Evolutionary conservation across 2,113 vertebrate species (phyloP), one percentile per base, ranked within the genome.

Genomic region (Triplophysa rosa): DNA sequence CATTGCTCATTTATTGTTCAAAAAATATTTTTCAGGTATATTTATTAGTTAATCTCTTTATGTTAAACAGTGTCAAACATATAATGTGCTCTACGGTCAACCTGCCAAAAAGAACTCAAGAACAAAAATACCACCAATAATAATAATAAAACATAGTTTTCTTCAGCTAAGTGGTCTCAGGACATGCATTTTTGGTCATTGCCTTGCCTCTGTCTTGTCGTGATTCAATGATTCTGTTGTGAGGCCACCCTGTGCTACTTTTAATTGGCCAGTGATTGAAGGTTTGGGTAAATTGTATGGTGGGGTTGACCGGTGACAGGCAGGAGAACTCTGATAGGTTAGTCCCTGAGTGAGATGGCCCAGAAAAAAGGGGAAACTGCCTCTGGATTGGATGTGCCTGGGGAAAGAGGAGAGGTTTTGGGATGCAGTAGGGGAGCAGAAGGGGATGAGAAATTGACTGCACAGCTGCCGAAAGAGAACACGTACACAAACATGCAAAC

Each of bases 361-460:
- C 10, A 1, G 87, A 81, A 54, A 86, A 64, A 79, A 86, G 75
- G 72, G 89, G 84, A 23, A 87, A 72, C 61, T 85, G 83, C 47
- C 78, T 62, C 4, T 87, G 87, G 45, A 88, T 75, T 14, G 65
- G 61, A 79, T 81, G 78, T n/a, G 85, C 42, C 26, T 74, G 86
- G 1, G 85, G 80, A 5, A 75, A 69, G 0, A 87, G 80, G 75
- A 89, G 24, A 2, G 89, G 82, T 76, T 90, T 90, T 1, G 91
- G 90, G 58, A 90, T 82, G 84, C 86, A 89, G 86, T 86, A 91
- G 0, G 92, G 89, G 47, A 89, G 86, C 17, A 93, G 7, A 80
- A 90, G 79, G 69, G 91, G 89, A 69, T 86, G 86, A 70, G 84
- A 85, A 47, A 80, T 13, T 2, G 86, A 80, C 47, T 85, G 89